Percentiles rank a stretch among this genome's conserved stretches.
Conservation (phyloP, 2,888 invertebrate genomes). For the Teleogryllus oceanicus region DNA sequence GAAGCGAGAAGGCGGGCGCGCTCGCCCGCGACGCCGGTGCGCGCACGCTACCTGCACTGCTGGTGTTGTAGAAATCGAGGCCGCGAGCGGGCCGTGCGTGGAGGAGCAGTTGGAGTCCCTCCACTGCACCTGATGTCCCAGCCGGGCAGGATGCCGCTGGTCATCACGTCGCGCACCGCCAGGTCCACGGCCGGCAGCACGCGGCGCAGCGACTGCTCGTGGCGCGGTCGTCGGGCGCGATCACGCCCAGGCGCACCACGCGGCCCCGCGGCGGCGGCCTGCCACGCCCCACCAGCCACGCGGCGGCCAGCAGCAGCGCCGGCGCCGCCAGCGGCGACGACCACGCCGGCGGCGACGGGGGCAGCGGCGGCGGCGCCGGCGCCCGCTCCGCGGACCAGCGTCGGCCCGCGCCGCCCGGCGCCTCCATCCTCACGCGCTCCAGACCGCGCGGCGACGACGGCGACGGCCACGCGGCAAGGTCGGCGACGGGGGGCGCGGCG, state of each 20-base stretch:
- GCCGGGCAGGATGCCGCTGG: constrained; percentile 60
- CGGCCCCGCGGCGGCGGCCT: constrained; percentile 21
- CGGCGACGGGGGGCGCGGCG: not conserved
- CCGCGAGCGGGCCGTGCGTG: constrained; percentile 70
- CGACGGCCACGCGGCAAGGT: no score
- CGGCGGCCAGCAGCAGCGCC: not conserved
- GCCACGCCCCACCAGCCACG: not conserved
- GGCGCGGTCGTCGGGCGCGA: constrained; percentile 58
- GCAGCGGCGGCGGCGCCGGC: constrained; percentile 28
- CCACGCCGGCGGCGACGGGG: constrained; percentile 21
- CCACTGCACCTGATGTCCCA: constrained; percentile 65
- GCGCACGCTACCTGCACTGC: constrained; percentile 55
- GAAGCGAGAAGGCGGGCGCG: not conserved
- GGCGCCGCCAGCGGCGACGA: not conserved
- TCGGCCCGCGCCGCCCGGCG: constrained; percentile 29
- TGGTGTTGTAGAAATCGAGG: constrained; percentile 68
- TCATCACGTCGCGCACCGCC: constrained; percentile 62
- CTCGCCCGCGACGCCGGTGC: not conserved
- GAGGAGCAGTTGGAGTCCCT: constrained; percentile 75
- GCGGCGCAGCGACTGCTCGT: constrained; percentile 62
- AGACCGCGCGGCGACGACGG: constrained; percentile 20
- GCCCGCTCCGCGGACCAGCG: constrained; percentile 20
- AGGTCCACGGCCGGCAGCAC: constrained; percentile 68
- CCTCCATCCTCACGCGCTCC: constrained; percentile 28
- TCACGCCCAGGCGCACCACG: constrained; percentile 60